Conservation (phyloP, 2,797 vertebrate species). For the Chelonia mydas region DNA sequence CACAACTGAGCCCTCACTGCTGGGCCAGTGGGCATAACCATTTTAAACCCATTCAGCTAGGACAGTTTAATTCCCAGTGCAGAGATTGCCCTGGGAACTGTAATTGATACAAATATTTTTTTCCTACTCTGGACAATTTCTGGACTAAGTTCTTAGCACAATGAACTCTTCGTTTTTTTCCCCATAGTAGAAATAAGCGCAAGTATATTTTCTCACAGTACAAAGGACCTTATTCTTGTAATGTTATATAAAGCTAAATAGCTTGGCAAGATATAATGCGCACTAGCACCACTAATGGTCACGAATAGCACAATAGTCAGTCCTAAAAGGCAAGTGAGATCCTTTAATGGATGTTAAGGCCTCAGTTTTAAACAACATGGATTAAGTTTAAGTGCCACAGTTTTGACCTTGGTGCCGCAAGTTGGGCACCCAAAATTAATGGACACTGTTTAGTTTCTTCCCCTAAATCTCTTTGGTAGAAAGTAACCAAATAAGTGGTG, state of each 20-base stretch:
- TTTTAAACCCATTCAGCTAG: background rate
- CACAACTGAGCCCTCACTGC: background rate
- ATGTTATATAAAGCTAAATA: rapidly evolving
- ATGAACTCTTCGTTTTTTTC: rapidly evolving
- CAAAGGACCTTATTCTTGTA: background rate
- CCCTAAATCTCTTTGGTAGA: background rate
- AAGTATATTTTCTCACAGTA: background rate
- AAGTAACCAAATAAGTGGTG: background rate
- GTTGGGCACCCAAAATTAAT: rapidly evolving
- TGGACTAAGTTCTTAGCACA: rapidly evolving
- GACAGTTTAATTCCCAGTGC: background rate
- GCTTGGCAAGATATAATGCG: background rate
- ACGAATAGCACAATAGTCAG: background rate
- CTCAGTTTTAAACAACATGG: rapidly evolving
- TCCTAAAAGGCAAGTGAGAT: rapidly evolving
- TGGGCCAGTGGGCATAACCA: background rate
- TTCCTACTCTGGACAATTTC: rapidly evolving
- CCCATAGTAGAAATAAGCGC: rapidly evolving
- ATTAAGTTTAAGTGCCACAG: rapidly evolving
- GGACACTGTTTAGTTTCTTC: rapidly evolving
- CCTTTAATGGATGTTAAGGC: background rate
- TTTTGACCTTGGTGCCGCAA: rapidly evolving
- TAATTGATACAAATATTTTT: background rate
- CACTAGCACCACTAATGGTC: constrained; percentile 29
- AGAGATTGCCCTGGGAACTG: background rate